phyloP scores from a whole-genome alignment of 2,113 vertebrate genomes.

The Hippocampus barbouri region DNA sequence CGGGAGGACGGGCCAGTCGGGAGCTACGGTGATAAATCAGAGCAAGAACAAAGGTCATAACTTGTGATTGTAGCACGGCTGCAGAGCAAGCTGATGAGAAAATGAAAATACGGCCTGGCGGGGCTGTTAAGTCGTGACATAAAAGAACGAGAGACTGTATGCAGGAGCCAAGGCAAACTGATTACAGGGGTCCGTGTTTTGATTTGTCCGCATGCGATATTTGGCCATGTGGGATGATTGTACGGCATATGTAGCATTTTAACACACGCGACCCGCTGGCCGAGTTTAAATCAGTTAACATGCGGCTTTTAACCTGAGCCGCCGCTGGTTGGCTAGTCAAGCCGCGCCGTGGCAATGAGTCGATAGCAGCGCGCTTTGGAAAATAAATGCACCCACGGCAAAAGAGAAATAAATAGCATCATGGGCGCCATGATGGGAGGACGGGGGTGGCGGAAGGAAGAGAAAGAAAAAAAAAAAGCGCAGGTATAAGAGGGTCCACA shows the following conservation, averaged over 20 bases:
- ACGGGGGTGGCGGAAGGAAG: constrained; percentile 31
- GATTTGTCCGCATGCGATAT: constrained; percentile 56
- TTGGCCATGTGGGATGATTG: constrained; percentile 42
- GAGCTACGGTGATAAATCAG: constrained; percentile 65
- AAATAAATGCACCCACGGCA: constrained; percentile 75
- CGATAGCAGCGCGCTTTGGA: constrained; percentile 69
- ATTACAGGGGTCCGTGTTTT: constrained; percentile 37
- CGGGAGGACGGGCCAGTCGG: constrained; percentile 65
- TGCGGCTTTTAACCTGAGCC: constrained; percentile 61
- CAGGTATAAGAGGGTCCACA: constrained; percentile 69
- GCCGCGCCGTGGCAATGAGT: constrained; percentile 69
- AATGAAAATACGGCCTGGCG: constrained; percentile 48
- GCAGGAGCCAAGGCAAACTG: constrained; percentile 27
- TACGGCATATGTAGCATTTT: constrained; percentile 39
- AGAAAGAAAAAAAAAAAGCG: constrained; percentile 55
- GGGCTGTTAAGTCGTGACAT: constrained; percentile 52
- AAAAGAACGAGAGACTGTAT: constrained; percentile 31
- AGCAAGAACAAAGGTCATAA: constrained; percentile 67
- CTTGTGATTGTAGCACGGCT: constrained; percentile 68
- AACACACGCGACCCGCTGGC: constrained; percentile 48
- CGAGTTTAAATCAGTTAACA: constrained; percentile 59
- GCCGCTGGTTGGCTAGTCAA: constrained; percentile 65
- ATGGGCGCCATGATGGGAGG: constrained; percentile 61
- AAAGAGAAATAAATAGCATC: constrained; percentile 73
- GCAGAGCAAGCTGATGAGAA: constrained; percentile 61